Evolutionary conservation across 2,797 vertebrate species (phyloP), one percentile per base, ranked within the genome.

Genomic region (Cercopithecus diana): DNA sequence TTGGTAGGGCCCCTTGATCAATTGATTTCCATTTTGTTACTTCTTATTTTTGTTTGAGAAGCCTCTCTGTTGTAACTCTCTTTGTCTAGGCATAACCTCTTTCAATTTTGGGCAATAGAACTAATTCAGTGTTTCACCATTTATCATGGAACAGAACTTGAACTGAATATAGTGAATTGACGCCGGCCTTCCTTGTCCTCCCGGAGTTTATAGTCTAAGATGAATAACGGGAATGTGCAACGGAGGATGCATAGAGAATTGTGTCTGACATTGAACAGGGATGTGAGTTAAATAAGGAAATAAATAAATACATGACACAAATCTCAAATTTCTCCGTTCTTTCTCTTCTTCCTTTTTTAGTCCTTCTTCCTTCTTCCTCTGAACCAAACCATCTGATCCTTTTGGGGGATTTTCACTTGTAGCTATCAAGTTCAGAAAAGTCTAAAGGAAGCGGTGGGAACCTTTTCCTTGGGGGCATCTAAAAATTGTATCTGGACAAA

Each of bases 401-500:
- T 95, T 55, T 14, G 88, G 93, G 76, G 76, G 55, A 85, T 88
- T 95, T 95, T 94, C 43, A 55, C 52, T 97, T 93, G 94, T 5
- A n/a, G 52, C 55, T 84, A 88, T 76, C 26, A 83, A 95, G 72
- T 98, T 97, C 92, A 97, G 76, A 93, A 93, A 88, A 90, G 84
- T 95, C 95, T 96, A 48, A 85, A 96, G 93, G 91, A 97, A 95
- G 93, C 50, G 91, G 83, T 96, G 92, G 55, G 93, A 96, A 95
- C 7, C 83, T 87, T 97, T 82, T 97, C 93, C 95, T 97, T 90
- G 57, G 93, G 81, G 82, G 93, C 72, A 93, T 96, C 89, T 96
- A 93, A 97, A 98, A 95, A 91, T 92, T 97, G 20, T 94, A 83
- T 91, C 80, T 91, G 88, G 82, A 94, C 45, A 89, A 98, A 96